Evolutionary conservation across 2,113 vertebrate genomes (phyloP).

Genomic region (Oryzias celebensis): DNA sequence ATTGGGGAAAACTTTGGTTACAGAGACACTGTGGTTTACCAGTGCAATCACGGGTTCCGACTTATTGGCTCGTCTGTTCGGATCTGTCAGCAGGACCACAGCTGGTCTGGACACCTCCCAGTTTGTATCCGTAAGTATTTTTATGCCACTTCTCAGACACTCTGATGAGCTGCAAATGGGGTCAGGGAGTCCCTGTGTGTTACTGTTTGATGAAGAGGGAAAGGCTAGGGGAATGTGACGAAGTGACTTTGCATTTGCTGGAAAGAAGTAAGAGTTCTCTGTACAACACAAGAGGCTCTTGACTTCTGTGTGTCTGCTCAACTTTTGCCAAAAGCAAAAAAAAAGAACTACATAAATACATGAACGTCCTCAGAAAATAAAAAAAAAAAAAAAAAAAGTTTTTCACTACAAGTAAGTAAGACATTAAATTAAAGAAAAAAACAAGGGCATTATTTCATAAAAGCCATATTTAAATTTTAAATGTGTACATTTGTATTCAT

Average conservation of each 20-base stretch:
- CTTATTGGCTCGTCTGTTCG: slow-evolving; percentile 94
- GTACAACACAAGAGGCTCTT: not conserved
- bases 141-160: not conserved
- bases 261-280: not conserved
- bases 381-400: too few relatives aligned
- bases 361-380: too few relatives aligned
- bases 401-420: too few relatives aligned
- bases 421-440: too few relatives aligned
- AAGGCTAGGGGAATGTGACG: not conserved
- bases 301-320: too few relatives aligned
- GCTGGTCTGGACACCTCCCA: slow-evolving; percentile 93
- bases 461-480: too few relatives aligned
- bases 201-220: not conserved
- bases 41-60: slow-evolving; percentile 93
- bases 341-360: too few relatives aligned
- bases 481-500: too few relatives aligned
- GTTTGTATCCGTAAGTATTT: slow-evolving; percentile 93
- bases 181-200: not conserved
- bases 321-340: too few relatives aligned
- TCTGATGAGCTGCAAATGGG: not conserved
- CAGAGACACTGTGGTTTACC: slow-evolving; percentile 95
- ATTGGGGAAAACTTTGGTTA: slow-evolving; percentile 97
- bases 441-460: too few relatives aligned
- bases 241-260: not conserved
- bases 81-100: slow-evolving; percentile 96